phyloP scores from a whole-genome alignment of 2,113 vertebrate genomes.

The Dromiciops gliroides region DNA sequence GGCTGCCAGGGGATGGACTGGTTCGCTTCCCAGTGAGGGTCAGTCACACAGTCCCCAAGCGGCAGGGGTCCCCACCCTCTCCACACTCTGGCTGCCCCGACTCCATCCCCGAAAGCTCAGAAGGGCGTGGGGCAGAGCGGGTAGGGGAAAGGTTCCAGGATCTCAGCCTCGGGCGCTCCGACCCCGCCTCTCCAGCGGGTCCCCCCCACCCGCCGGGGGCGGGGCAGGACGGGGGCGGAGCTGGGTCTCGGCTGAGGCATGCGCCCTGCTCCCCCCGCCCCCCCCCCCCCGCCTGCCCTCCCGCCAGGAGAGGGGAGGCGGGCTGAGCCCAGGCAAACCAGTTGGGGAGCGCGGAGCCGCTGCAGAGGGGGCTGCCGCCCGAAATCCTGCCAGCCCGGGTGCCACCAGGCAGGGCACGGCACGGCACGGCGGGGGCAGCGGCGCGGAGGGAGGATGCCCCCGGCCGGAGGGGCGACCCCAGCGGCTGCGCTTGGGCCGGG shows the following conservation, averaged over 20 bases:
- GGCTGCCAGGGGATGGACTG: not conserved
- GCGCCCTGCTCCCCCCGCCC: slow-evolving; percentile 66
- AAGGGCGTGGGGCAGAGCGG: rapidly evolving
- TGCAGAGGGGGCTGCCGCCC: slow-evolving; percentile 8
- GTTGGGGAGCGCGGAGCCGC: slow-evolving; percentile 3
- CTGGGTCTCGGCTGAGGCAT: slow-evolving; percentile 50
- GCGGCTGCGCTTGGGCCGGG: slow-evolving; percentile 13
- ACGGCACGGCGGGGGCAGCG: slow-evolving; percentile 16
- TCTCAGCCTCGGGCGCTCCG: not conserved
- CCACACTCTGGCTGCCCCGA: not conserved
- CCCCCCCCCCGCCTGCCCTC: slow-evolving; percentile 46
- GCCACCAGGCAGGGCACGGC: slow-evolving; percentile 4
- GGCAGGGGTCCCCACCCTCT: not conserved
- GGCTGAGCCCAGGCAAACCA: not conserved
- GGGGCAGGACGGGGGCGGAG: slow-evolving; percentile 50
- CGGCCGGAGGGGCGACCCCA: slow-evolving; percentile 2
- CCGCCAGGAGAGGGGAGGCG: not conserved
- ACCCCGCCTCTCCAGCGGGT: not conserved
- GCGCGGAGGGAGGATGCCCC: not conserved
- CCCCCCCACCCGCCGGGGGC: not conserved
- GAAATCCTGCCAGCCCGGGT: not conserved
- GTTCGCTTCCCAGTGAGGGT: no score
- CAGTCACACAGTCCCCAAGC: not conserved
- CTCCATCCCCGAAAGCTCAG: not conserved
- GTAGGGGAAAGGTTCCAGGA: not conserved